Evolutionary conservation across 2,797 vertebrate genomes (phyloP).

Genomic region (Hylomyscus alleni): DNA sequence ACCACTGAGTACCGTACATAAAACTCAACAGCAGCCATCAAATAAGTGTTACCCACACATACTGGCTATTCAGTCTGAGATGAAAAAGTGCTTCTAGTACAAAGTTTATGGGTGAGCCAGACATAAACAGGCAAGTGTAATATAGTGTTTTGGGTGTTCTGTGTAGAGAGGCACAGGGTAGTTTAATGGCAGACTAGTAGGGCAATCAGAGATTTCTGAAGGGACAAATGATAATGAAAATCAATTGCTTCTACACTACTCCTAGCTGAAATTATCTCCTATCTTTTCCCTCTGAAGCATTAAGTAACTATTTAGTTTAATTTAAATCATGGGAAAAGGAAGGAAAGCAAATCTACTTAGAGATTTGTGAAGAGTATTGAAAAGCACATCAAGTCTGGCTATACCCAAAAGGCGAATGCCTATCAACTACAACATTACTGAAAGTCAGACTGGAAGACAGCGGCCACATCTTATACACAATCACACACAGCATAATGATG

Average conservation of each 20-base stretch:
- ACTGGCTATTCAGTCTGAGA: neutral
- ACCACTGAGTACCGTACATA: neutral
- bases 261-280: neutral
- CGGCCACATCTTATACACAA: neutral
- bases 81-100: neutral
- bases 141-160: neutral
- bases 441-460: conserved; percentile 11
- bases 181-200: neutral
- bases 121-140: neutral
- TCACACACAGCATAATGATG: no score
- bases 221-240: neutral
- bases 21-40: neutral
- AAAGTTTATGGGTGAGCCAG: neutral
- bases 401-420: conserved; percentile 53
- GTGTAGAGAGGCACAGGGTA: neutral
- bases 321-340: conserved; percentile 45
- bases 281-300: conserved; percentile 25
- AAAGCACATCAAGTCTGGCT: conserved; percentile 26
- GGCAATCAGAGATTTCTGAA: conserved; percentile 5
- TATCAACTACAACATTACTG: neutral
- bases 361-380: conserved; percentile 35
- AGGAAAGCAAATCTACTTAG: conserved; percentile 1
- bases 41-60: neutral
- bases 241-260: neutral
- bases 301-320: conserved; percentile 50